Base-by-base conservation (phyloP, 2,113 vertebrate species). In the Falcunculus frontatus region DNA sequence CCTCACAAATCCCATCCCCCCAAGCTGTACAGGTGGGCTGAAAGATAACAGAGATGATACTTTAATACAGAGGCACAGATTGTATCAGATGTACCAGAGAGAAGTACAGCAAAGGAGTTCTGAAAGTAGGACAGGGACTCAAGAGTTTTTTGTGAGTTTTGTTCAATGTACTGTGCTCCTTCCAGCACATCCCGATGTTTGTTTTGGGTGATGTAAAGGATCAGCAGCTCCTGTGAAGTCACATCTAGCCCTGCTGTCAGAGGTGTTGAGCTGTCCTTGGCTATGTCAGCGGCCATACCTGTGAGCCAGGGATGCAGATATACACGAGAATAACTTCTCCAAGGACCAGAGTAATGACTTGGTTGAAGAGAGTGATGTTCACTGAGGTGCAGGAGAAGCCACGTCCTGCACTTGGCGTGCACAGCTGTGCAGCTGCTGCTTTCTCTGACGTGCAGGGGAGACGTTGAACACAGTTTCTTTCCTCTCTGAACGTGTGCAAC, bases 231-330 rank as follows among this genome's bases (percentile, higher is more conserved):
- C 80, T 74, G 9, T 69, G 67, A 84, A 74, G 70, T 84, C 42
- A 33, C 33, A 57, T 80, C 50, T 63, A 74, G 33, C 37, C 42
- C 60, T 75, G 47, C 68, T 86, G 15, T 90, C 49, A 55, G 84
- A 93, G 59, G 93, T 91, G 85, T 94, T 0, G 62, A 96, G 88
- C 91, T 93, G 84, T 90, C 83, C 87, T 94, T 95, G 96, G 89
- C 95, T 69, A 1, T 67, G 56, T 77, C 75, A 87, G 55, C 2
- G 15, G 62, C 63, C 50, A 1, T 95, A 95, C 91, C 95, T 95
- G 90, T 59, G 76, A 47, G 93, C 86, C 92, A 93, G 27, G 64
- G 83, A 29, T 78, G 37, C 68, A 52, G 25, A 68, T 39, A 8
- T n/a, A 20, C 4, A n/a, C 11, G 6, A 62, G 79, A 92, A 14